Conservation (phyloP, 2,888 invertebrate species). For the Eremobia ochroleuca region DNA sequence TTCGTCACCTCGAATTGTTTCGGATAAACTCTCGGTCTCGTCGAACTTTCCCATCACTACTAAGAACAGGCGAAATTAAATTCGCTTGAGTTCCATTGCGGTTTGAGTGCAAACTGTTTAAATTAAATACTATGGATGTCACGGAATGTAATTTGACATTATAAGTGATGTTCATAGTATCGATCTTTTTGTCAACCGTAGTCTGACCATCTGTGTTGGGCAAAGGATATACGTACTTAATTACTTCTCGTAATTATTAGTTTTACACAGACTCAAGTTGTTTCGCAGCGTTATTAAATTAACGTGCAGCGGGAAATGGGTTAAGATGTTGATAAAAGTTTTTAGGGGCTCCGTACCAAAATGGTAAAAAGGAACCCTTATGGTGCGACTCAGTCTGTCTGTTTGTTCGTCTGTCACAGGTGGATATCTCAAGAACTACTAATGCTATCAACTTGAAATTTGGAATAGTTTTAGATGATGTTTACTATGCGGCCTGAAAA, state of each 20-base stretch:
- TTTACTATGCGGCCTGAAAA: too few species aligned
- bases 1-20: conserved; percentile 74
- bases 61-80: conserved; percentile 58
- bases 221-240: conserved; percentile 18
- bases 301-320: conserved; percentile 59
- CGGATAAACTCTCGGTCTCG: conserved; percentile 64
- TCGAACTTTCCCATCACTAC: conserved; percentile 55
- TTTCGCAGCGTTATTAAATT: conserved; percentile 68
- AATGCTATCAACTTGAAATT: too few species aligned
- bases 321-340: conserved; percentile 64
- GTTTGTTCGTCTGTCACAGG: too few species aligned
- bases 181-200: not conserved
- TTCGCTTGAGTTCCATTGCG: conserved; percentile 52
- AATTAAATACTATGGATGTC: conserved; percentile 14
- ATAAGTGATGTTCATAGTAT: not conserved
- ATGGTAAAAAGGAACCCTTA: too few species aligned
- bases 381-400: too few species aligned
- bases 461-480: too few species aligned
- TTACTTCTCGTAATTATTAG: conserved; percentile 64
- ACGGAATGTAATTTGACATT: conserved; percentile 20
- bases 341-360: too few species aligned
- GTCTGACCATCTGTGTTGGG: not conserved
- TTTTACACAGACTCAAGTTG: conserved; percentile 58
- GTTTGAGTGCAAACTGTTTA: conserved; percentile 23
- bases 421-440: too few species aligned